Evolutionary conservation across 23 tunicate species (phyloP).

Genomic region (Styela clava): DNA sequence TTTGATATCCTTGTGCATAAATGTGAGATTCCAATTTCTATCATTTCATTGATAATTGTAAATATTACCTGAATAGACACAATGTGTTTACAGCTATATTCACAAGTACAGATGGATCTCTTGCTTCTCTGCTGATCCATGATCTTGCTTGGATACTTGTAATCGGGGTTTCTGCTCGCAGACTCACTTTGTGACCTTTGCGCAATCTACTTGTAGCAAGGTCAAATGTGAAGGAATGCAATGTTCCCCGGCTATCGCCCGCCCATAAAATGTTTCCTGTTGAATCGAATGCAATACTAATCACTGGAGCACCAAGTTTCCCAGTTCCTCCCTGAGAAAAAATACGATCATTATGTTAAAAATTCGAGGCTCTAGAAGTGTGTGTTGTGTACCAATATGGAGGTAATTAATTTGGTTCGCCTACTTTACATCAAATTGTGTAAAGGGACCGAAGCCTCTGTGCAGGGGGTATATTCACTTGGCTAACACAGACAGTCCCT

Average conservation of each 20-base stretch:
- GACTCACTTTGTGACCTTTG: constrained; percentile 74
- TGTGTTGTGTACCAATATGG: no score
- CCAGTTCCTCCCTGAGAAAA: constrained; percentile 69
- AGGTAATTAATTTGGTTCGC: no score
- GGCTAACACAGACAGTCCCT: no score
- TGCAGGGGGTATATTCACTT: no score
- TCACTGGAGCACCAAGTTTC: constrained; percentile 53
- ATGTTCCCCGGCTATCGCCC: constrained; percentile 67
- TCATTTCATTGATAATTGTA: no score
- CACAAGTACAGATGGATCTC: constrained; percentile 86
- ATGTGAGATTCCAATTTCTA: no score
- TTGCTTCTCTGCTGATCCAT: constrained; percentile 88
- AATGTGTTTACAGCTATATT: constrained; percentile 56
- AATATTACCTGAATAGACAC: constrained; percentile 55
- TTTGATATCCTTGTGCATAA: no score
- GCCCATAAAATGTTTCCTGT: constrained; percentile 87
- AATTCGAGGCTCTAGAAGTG: no score
- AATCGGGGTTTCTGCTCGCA: constrained; percentile 42
- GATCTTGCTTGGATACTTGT: constrained; percentile 77
- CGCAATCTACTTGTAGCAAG: constrained; percentile 54
- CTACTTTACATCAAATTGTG: no score
- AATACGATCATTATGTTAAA: background rate
- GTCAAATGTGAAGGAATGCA: constrained; percentile 73
- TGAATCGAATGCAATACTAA: constrained; percentile 80
- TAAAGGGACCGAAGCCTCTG: no score